Evolutionary conservation across 2,797 vertebrate species (phyloP), one percentile per base, ranked within the genome.

Genomic region (Eurystomus glaucurus): DNA sequence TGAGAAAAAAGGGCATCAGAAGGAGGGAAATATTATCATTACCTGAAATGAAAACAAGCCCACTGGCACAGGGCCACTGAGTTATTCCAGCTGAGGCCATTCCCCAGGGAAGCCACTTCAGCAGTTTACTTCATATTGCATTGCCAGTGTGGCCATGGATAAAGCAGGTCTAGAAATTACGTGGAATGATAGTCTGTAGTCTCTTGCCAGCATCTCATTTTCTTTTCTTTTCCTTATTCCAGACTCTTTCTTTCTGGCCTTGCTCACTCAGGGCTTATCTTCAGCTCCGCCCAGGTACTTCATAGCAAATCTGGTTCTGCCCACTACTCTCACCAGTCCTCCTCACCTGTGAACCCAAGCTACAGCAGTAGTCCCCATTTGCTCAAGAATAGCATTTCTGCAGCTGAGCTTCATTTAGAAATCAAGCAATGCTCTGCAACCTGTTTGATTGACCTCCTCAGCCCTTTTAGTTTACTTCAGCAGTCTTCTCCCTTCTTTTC

Each of bases 21-120:
- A 82, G 45, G 46, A 94, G 39, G 45, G n/a, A 98, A 96, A 95
- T 77, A 89, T 82, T 71, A 84, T 52, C n/a, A 35, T 93, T 81
- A 84, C 84, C 93, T 75, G 37, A 91, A 97, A 96, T 60, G 46
- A 91, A 97, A 97, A 90, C 90, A 96, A 97, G 96, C 26, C 15
- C 29, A 90, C 54, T 82, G 91, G 31, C 23, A 39, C 46, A 85
- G n/a, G 28, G 19, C 64, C 84, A 23, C 45, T 43, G 45, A 89
- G 60, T 84, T 94, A 90, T 81, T 88, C 85, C 75, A 91, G 58
- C 54, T 93, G 51, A 87, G 54, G 28, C 58, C 35, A 60, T 70
- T 76, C 68, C 68, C 46, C 12, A 29, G 28, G 33, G n/a, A 91
- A 91, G 22, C 35, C 76, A 65, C 21, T 83, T 70, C 70, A 94